Evolutionary conservation across 2,888 invertebrate species (phyloP).

Genomic region (Erebia aethiops): DNA sequence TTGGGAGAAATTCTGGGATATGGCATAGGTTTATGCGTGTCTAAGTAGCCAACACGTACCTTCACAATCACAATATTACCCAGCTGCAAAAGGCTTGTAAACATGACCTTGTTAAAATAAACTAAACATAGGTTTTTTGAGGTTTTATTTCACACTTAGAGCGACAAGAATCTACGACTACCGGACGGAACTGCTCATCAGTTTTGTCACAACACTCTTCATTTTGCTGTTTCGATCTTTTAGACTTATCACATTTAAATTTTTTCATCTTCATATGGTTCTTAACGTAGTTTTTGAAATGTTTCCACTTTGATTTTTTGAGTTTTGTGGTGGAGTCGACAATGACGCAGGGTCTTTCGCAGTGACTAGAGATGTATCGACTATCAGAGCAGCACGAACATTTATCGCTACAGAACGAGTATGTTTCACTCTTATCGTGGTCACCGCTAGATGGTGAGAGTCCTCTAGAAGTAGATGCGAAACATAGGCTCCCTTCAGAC

Average conservation of each 20-base stretch:
- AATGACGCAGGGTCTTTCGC: constrained; percentile 57
- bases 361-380: constrained; percentile 44
- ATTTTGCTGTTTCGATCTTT: constrained; percentile 36
- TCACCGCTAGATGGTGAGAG: constrained; percentile 59
- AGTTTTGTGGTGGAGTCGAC: constrained; percentile 56
- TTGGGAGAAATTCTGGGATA: too few relatives aligned
- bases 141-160: constrained; percentile 13
- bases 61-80: too few relatives aligned
- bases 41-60: not conserved
- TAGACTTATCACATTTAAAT: constrained; percentile 32
- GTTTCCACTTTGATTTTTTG: constrained; percentile 59
- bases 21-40: too few relatives aligned
- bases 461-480: constrained; percentile 64
- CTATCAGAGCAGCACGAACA: constrained; percentile 55
- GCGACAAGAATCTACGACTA: constrained; percentile 2
- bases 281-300: constrained; percentile 54
- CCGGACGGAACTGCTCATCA: constrained; percentile 18
- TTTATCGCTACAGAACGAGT: constrained; percentile 48
- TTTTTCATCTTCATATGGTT: constrained; percentile 47
- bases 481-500: constrained; percentile 48
- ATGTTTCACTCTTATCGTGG: constrained; percentile 49
- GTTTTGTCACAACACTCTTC: constrained; percentile 28
- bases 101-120: not conserved
- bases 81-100: not conserved
- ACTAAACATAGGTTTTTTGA: not conserved